A percentile compares a stretch with the other conserved stretches of the same genome.
phyloP scores from a whole-genome alignment of 2,888 invertebrate genomes.

The Tipula unca region DNA sequence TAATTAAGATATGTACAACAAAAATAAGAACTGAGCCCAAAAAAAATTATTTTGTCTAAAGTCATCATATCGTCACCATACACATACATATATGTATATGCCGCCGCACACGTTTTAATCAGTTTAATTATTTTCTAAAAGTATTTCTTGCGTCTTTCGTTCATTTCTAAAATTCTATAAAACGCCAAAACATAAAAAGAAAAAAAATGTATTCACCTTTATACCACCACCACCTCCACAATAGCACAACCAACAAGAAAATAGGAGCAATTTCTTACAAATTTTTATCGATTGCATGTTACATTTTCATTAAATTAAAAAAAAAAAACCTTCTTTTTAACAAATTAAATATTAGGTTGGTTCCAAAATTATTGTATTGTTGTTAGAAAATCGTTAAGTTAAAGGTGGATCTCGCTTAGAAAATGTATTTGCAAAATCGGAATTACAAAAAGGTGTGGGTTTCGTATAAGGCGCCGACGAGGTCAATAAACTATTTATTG shows the following conservation, averaged over 20 bases:
- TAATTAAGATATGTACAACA: too few relatives aligned
- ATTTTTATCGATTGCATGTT: not conserved
- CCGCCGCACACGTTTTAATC: not conserved
- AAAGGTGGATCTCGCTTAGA: not conserved
- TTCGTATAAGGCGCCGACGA: too few relatives aligned
- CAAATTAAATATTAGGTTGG: slow-evolving; percentile 14
- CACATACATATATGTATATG: not conserved
- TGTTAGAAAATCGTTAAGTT: not conserved
- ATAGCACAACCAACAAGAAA: not conserved
- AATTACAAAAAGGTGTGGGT: too few relatives aligned
- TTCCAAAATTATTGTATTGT: not conserved
- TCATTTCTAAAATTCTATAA: not conserved
- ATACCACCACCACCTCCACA: not conserved
- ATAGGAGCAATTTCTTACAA: not conserved
- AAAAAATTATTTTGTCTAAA: not conserved
- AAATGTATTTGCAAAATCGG: too few relatives aligned
- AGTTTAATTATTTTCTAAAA: not conserved
- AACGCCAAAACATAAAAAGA: not conserved
- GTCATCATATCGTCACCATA: too few relatives aligned
- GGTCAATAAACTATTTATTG: too few relatives aligned
- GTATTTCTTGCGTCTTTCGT: not conserved
- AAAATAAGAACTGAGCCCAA: not conserved
- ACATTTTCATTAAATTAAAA: not conserved
- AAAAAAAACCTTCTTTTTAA: not conserved
- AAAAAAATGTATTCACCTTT: not conserved